A percentile compares a stretch with the other conserved stretches of the same genome.
Conservation (phyloP, 2,888 invertebrate genomes). For the Aethes cnicana region DNA sequence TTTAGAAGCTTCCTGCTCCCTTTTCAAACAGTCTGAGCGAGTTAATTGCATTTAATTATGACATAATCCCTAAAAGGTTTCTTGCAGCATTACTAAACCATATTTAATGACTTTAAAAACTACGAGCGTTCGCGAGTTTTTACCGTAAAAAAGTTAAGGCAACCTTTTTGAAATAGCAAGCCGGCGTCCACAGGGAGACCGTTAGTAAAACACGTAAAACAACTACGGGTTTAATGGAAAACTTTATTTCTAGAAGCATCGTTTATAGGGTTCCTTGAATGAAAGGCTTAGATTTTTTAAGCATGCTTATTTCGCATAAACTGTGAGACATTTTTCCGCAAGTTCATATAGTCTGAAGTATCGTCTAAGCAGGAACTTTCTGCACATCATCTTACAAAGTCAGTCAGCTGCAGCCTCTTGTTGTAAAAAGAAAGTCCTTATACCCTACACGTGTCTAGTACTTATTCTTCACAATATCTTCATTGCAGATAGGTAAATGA, state of each 20-base stretch:
- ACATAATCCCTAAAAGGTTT: slow-evolving; percentile 4
- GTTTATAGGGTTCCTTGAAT: not conserved
- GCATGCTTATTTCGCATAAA: too few species aligned
- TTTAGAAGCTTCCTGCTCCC: slow-evolving; percentile 3
- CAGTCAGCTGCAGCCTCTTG: too few species aligned
- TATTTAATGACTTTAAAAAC: slow-evolving; percentile 18
- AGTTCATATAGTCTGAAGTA: too few species aligned
- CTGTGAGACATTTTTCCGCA: too few species aligned
- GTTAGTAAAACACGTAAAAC: slow-evolving; percentile 8
- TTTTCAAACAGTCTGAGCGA: not conserved
- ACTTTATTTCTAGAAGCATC: slow-evolving; percentile 7
- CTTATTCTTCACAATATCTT: too few species aligned
- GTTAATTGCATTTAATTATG: slow-evolving; percentile 1
- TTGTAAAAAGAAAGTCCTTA: too few species aligned
- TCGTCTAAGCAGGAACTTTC: too few species aligned
- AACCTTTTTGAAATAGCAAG: slow-evolving; percentile 12
- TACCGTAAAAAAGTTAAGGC: slow-evolving; percentile 12
- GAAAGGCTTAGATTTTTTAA: too few species aligned
- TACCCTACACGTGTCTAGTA: too few species aligned
- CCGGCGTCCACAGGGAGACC: slow-evolving; percentile 5
- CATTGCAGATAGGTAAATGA: too few species aligned
- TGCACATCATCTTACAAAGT: too few species aligned
- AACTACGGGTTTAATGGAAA: slow-evolving; percentile 16
- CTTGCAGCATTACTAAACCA: slow-evolving; percentile 8
- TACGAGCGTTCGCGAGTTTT: slow-evolving; percentile 3